Conservation (phyloP, 2,113 vertebrate species). For the Heterocephalus glaber region DNA sequence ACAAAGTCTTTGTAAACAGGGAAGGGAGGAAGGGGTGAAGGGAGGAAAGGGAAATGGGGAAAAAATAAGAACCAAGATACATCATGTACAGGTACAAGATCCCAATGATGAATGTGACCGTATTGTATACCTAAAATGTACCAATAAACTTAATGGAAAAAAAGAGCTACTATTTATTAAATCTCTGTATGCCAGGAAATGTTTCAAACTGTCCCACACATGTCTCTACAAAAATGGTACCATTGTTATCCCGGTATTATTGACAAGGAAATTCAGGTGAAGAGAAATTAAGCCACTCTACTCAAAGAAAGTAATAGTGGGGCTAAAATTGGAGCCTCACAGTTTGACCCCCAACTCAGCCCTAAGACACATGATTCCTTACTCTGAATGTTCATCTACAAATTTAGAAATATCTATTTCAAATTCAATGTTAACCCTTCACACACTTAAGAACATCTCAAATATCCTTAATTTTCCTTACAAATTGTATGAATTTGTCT, state of each 20-base stretch:
- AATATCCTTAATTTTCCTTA: not conserved
- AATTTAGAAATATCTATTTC: not conserved
- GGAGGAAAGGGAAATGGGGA: too few species aligned
- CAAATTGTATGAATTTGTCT: not conserved
- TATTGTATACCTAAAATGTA: too few species aligned
- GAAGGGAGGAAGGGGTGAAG: too few species aligned
- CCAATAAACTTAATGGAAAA: too few species aligned
- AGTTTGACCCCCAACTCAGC: not conserved
- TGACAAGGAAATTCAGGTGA: not conserved
- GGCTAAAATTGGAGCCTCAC: not conserved
- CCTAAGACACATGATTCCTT: not conserved
- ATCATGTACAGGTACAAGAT: too few species aligned
- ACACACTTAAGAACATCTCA: not conserved
- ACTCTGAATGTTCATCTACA: not conserved
- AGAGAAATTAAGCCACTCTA: not conserved
- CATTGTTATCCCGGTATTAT: not conserved
- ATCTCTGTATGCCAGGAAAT: not conserved
- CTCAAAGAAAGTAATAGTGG: not conserved
- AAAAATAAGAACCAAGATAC: too few species aligned
- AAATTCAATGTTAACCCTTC: not conserved
- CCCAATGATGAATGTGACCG: too few species aligned
- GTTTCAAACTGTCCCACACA: not conserved
- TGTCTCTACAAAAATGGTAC: not conserved
- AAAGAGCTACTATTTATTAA: not conserved
- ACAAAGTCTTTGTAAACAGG: too few species aligned